A percentile compares a stretch with the other conserved stretches of the same genome.
Conservation (phyloP, 2,888 invertebrate genomes). For the Catocala sponsa region DNA sequence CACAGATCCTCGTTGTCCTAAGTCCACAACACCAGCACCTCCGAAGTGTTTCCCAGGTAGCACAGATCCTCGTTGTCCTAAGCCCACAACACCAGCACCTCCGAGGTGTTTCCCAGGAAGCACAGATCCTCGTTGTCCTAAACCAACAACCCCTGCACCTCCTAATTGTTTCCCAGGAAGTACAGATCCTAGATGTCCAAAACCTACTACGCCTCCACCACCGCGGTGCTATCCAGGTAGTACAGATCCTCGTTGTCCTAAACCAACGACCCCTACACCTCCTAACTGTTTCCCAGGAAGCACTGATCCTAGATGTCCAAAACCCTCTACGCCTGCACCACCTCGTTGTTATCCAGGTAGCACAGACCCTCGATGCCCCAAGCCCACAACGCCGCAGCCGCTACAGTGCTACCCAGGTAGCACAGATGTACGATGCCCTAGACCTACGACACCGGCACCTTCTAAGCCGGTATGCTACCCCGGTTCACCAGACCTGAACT, state of each 20-base stretch:
- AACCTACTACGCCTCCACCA: too few relatives aligned
- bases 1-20: slow-evolving; percentile 11
- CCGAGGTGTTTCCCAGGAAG: slow-evolving; percentile 48
- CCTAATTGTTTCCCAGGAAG: slow-evolving; percentile 54
- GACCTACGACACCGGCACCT: slow-evolving; percentile 47
- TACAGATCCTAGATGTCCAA: too few relatives aligned
- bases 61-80: slow-evolving; percentile 60
- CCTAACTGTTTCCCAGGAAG: too few relatives aligned
- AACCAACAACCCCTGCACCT: slow-evolving; percentile 46
- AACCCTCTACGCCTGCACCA: slow-evolving; percentile 37
- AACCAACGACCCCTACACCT: too few relatives aligned
- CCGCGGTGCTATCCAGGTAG: too few relatives aligned
- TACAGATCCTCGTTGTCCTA: too few relatives aligned
- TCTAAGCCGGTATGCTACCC: slow-evolving; percentile 46
- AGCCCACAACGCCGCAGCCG: slow-evolving; percentile 37
- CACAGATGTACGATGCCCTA: slow-evolving; percentile 55
- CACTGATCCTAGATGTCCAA: slow-evolving; percentile 13
- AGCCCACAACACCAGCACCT: slow-evolving; percentile 49
- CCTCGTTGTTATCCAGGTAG: slow-evolving; percentile 49
- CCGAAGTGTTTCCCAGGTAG: slow-evolving; percentile 57
- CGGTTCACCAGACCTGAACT: slow-evolving; percentile 56
- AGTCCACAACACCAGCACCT: slow-evolving; percentile 18
- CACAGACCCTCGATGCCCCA: slow-evolving; percentile 16
- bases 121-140: slow-evolving; percentile 54
- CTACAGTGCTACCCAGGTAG: slow-evolving; percentile 48